phyloP scores from a whole-genome alignment of 2,113 vertebrate species.

The Jaculus jaculus region DNA sequence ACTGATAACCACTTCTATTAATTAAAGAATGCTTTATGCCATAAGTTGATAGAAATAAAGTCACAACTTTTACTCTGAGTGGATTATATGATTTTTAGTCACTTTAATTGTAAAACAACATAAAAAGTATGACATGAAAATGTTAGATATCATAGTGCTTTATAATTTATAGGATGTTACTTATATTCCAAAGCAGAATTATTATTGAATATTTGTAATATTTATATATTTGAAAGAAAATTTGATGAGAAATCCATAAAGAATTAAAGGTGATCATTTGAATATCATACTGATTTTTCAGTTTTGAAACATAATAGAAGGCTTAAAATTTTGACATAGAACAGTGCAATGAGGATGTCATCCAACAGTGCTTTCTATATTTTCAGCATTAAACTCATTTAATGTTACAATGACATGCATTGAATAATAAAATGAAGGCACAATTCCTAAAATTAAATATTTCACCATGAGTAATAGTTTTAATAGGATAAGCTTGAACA shows the following conservation, averaged over 20 bases:
- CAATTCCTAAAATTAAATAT: constrained; percentile 25
- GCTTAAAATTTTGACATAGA: constrained; percentile 38
- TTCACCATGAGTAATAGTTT: not conserved
- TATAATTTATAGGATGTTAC: constrained; percentile 7
- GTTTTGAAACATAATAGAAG: constrained; percentile 34
- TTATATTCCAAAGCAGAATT: not conserved
- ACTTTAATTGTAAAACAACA: constrained; percentile 30
- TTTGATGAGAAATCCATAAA: constrained; percentile 41
- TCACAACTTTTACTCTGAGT: constrained; percentile 5
- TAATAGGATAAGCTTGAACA: constrained; percentile 8
- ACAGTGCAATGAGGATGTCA: not conserved
- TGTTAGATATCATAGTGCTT: not conserved
- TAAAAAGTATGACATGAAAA: not conserved
- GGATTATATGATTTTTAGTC: not conserved
- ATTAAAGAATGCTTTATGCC: not conserved
- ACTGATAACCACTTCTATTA: not conserved
- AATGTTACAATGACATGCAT: not conserved
- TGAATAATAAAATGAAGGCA: not conserved
- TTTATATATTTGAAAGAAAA: constrained; percentile 15
- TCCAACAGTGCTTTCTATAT: not conserved
- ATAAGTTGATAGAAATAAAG: not conserved
- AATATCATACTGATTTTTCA: constrained; percentile 25
- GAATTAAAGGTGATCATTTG: not conserved
- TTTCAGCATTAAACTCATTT: constrained; percentile 43
- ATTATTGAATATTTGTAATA: constrained; percentile 48